Evolutionary conservation across 1,140 invertebrate species (phyloP).

Genomic region (Sycophaga agraensis): DNA sequence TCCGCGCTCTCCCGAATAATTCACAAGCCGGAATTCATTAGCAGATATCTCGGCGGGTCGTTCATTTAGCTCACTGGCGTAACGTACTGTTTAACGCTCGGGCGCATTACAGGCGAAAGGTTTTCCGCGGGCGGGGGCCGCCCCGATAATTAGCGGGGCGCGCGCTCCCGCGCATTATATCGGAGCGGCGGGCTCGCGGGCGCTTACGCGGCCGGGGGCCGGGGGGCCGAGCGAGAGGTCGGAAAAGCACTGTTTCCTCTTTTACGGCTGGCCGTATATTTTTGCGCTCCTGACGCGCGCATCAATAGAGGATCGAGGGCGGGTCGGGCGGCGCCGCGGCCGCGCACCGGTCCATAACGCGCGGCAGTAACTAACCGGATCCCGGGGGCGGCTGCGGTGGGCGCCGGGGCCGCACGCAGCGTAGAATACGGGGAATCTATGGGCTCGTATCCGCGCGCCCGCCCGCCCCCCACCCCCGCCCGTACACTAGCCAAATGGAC

Average conservation of each 20-base stretch:
- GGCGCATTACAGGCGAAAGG: conserved; percentile 3
- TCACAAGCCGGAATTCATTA: conserved; percentile 12
- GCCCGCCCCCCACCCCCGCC: conserved; percentile 46
- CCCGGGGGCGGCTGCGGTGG: conserved; percentile 31
- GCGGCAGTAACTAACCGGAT: conserved; percentile 57
- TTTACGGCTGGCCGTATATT: conserved; percentile 13
- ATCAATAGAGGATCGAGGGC: conserved; percentile 25
- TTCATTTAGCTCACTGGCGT: not conserved
- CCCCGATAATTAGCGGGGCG: conserved; percentile 13
- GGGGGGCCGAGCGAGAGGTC: not conserved
- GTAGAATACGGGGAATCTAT: conserved; percentile 48
- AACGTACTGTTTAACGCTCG: conserved; percentile 15
- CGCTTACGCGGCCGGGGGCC: not conserved
- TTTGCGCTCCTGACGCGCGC: conserved; percentile 20
- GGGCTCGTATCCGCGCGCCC: conserved; percentile 49
- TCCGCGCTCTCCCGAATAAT: not conserved
- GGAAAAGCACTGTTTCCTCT: conserved; percentile 20
- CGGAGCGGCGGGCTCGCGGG: too few relatives aligned
- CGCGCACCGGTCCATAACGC: conserved; percentile 51
- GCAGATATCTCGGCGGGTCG: conserved; percentile 1
- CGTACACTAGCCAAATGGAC: conserved; percentile 59
- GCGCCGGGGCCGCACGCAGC: not conserved
- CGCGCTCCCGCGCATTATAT: not conserved
- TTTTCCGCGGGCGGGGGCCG: not conserved
- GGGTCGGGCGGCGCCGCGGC: conserved; percentile 44